Base-by-base conservation (phyloP, 2,113 vertebrate species). In the Carassius carassius region DNA sequence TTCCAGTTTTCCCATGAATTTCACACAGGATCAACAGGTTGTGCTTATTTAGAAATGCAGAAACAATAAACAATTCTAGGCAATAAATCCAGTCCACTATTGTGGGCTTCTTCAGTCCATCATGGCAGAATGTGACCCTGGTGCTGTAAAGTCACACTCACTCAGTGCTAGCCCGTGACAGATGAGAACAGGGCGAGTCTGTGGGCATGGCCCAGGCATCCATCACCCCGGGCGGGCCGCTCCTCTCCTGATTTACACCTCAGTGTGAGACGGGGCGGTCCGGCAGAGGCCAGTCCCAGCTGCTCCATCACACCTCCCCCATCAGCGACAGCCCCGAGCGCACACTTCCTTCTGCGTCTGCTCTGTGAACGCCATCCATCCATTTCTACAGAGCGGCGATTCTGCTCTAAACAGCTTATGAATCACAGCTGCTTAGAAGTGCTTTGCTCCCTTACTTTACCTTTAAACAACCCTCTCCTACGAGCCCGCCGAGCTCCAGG, bases 361-460 rank as follows among this genome's bases (percentile, higher is more conserved):
- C 80, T 13, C n/a, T 86, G 67, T 79, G 82, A 89, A 83, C 85
- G 88, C 90, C 44, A 84, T 87, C 90, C 90, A 88, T 90, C 88
- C 90, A 82, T 92, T 93, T 90, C 84, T 87, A 91, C 90, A 91
- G 92, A 93, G 91, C 90, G 89, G 90, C 41, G 70, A 92, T 94
- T 94, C 92, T 92, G 90, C 91, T 92, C 91, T 92, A 89, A 87
- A 90, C 91, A 85, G 90, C 89, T 93, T 93, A 92, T 91, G 92
- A 92, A 90, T 90, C 88, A 91, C 91, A 83, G 79, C 85, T 81
- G 86, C 92, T 94, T 94, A 94, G 93, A 94, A 92, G 93, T 90
- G 75, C 78, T 87, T 84, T 94, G 94, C 94, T 95, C 93, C 92
- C 88, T 90, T 89, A 82, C 75, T 87, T 88, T 93, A 94, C 91